Evolutionary conservation across 2,797 vertebrate genomes (phyloP).

Genomic region (Diglossa cyanea): DNA sequence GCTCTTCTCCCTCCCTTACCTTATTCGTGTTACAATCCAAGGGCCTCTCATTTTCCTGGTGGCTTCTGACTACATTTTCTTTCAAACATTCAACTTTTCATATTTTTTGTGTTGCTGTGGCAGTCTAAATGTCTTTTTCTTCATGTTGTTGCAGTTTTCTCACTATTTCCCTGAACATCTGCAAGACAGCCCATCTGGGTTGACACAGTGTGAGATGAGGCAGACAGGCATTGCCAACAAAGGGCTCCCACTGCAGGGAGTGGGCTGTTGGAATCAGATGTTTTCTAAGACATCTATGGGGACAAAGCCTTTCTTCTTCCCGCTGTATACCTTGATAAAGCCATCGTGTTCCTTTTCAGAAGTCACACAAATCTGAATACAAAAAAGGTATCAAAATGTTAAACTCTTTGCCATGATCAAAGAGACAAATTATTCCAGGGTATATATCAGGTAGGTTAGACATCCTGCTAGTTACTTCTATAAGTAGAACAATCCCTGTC

Average conservation of each 20-base stretch:
- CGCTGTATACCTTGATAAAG: slow-evolving; percentile 90
- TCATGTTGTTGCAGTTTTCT: slow-evolving; percentile 45
- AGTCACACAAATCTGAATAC: slow-evolving; percentile 89
- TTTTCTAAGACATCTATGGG: slow-evolving; percentile 90
- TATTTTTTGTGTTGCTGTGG: slow-evolving; percentile 7
- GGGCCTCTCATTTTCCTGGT: background rate
- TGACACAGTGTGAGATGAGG: slow-evolving; percentile 70
- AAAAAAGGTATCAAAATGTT: slow-evolving; percentile 10
- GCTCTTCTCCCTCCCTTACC: background rate
- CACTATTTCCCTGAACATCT: slow-evolving; percentile 60
- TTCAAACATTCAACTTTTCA: background rate
- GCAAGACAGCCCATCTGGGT: slow-evolving; percentile 58
- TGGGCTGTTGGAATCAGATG: slow-evolving; percentile 78
- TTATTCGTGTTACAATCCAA: background rate
- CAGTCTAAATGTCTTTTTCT: slow-evolving; percentile 53
- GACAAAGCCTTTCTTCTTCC: slow-evolving; percentile 93
- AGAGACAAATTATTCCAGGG: background rate
- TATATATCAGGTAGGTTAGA: background rate
- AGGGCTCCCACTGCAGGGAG: slow-evolving; percentile 50
- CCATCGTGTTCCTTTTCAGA: slow-evolving; percentile 85
- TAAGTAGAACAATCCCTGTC: background rate
- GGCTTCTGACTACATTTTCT: background rate
- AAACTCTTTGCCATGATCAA: background rate
- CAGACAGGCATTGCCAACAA: slow-evolving; percentile 50
- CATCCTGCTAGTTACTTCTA: background rate